Base-by-base conservation (phyloP, 1,140 invertebrate species). In the Akabosia matsudoensis region DNA sequence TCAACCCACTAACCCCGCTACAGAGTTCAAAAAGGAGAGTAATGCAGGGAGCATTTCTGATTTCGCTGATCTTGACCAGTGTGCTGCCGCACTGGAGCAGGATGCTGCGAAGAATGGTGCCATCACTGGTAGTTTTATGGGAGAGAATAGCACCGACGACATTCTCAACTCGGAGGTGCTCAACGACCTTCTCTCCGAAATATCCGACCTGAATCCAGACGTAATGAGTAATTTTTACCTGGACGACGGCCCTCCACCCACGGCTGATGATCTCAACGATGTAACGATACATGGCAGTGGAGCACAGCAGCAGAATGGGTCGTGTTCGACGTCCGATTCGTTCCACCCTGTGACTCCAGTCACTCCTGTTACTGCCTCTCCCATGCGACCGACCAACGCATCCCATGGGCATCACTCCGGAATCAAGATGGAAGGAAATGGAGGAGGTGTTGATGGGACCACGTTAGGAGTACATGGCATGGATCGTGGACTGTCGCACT, bases 151-250 rank as follows among this genome's bases (percentile, higher is more conserved):
- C 3, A 89, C 89, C 74, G 93, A 93, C 78, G 92, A 93, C 79
- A 91, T 92, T 79, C 89, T 91, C 76, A 90, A 90, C 0, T 91
- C 90, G n/a, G 91, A 92, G 79, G 33, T 72, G 18, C 90, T 96
- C 82, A 94, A 96, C 83, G 93, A 96, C 84, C 89, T 95, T 78
- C 93, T 95, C 74, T 93, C 91, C 0, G 93, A 95, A 84, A 93
- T 95, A 82, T 91, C 91, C 22, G 92, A 92, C 81, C 92, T 92
- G 75, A 88, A 90, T 84, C 90, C 91, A 1, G 92, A 93, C 82
- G 78, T 94, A 79, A 92, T 94, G 88, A 92, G 92, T 77, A 90
- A 93, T 78, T 93, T 94, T 81, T 92, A 93, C 82, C 90, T 91
- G 81, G 90, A 91, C 73, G 90, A 90, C 77, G 82, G 84, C 82